Conservation (phyloP, 2,888 invertebrate genomes). For the Sepiola atlantica region DNA sequence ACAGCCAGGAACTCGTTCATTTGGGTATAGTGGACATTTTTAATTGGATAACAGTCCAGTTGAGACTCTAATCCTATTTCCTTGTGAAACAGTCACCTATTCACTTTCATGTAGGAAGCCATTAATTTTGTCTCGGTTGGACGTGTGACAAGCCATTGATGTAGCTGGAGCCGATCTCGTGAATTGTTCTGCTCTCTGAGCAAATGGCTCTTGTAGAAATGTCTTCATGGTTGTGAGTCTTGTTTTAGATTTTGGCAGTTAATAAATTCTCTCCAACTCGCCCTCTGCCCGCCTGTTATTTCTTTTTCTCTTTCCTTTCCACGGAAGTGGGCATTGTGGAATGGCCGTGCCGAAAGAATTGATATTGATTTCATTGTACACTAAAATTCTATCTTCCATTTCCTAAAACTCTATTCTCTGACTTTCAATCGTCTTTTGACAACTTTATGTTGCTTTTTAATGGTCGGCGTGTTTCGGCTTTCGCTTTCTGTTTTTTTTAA, state of each 20-base stretch:
- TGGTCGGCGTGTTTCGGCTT: background rate
- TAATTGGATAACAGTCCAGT: background rate
- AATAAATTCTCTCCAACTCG: background rate
- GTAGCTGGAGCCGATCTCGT: slow-evolving; percentile 2
- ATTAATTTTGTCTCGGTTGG: slow-evolving; percentile 15
- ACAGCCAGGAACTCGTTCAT: background rate
- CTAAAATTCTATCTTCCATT: background rate
- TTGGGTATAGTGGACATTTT: background rate
- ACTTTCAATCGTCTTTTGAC: slow-evolving; percentile 9
- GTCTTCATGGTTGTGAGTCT: background rate
- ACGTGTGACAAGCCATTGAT: slow-evolving; percentile 13
- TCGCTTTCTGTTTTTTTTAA: background rate
- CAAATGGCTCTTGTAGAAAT: slow-evolving; percentile 20
- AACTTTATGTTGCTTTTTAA: background rate
- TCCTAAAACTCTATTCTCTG: background rate
- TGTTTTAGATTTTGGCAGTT: background rate
- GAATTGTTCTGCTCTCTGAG: slow-evolving; percentile 22
- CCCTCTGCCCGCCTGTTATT: background rate
- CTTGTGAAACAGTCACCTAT: slow-evolving; percentile 12
- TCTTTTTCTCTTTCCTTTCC: background rate
- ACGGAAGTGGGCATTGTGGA: background rate
- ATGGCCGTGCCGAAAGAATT: background rate
- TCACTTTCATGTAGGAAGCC: slow-evolving; percentile 9
- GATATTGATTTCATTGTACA: background rate
- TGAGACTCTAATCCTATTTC: background rate